Evolutionary conservation across 30 jellyfish, hydroid and myxozoan species (phyloP).

Genomic region (Turritopsis dohrnii): DNA sequence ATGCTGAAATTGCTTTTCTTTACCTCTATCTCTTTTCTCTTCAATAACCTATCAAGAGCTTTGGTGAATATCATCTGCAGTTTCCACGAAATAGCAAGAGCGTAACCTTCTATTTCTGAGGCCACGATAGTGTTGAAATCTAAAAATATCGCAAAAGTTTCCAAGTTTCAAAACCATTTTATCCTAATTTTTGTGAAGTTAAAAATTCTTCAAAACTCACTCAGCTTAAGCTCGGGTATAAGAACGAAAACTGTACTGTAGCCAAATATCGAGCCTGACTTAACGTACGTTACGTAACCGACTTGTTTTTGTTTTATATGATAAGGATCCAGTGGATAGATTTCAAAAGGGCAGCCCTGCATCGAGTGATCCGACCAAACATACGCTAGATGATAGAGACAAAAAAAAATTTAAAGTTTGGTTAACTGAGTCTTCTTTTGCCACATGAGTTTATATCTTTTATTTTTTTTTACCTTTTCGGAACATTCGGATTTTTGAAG

Average conservation of each 20-base stretch:
- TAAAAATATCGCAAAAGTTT: neutral
- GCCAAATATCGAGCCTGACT: slow-evolving; percentile 70
- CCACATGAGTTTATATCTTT: too few relatives aligned
- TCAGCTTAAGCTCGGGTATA: slow-evolving; percentile 61
- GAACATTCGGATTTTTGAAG: neutral
- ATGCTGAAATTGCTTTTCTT: neutral
- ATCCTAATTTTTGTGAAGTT: neutral
- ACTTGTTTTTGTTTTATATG: slow-evolving; percentile 9
- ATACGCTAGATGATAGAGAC: neutral
- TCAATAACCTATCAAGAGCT: neutral
- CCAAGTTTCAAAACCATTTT: neutral
- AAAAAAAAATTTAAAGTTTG: too few relatives aligned
- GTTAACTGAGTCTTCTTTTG: too few relatives aligned
- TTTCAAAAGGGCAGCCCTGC: slow-evolving; percentile 59
- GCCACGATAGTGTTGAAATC: neutral
- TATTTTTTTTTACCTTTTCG: neutral
- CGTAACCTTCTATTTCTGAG: neutral
- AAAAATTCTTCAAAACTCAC: slow-evolving; percentile 34
- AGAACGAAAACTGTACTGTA: slow-evolving; percentile 58
- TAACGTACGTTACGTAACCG: slow-evolving; percentile 48
- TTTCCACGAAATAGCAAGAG: neutral
- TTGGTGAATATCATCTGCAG: neutral
- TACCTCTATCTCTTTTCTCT: neutral
- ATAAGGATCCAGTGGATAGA: slow-evolving; percentile 12
- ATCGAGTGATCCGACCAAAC: slow-evolving; percentile 35